Percentiles rank a stretch among this genome's conserved stretches.
Conservation (phyloP, 2,888 invertebrate genomes). For the Lomographa bimaculata region DNA sequence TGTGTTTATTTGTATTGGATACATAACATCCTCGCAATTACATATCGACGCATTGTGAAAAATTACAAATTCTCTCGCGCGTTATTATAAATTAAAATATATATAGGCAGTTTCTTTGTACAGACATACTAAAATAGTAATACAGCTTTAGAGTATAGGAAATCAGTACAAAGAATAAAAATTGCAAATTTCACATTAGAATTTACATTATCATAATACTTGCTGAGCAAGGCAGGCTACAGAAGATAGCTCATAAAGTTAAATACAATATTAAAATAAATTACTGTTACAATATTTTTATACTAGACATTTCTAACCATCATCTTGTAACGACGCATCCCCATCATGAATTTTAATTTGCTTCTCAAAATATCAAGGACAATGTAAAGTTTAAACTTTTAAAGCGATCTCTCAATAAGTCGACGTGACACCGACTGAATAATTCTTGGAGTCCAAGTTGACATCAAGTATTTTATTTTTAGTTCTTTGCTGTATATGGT, state of each 20-base stretch:
- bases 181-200: constrained; percentile 5
- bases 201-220: constrained; percentile 5
- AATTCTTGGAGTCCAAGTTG: too few species aligned
- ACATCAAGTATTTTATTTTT: too few species aligned
- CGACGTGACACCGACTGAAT: too few species aligned
- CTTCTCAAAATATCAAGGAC: too few species aligned
- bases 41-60: constrained; percentile 56
- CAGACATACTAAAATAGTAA: constrained; percentile 29
- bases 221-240: constrained; percentile 8
- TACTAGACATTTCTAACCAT: too few species aligned
- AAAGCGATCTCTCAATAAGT: too few species aligned
- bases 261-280: constrained; percentile 11
- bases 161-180: constrained; percentile 15
- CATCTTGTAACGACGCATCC: too few species aligned
- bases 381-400: too few species aligned
- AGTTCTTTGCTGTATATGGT: too few species aligned
- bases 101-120: constrained; percentile 36
- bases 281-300: constrained; percentile 13
- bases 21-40: constrained; percentile 61
- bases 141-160: constrained; percentile 28
- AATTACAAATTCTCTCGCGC: constrained; percentile 62
- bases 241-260: background rate
- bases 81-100: constrained; percentile 40
- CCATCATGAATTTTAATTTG: too few species aligned
- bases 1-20: constrained; percentile 65